These are phyloP conservation scores for Rhombomys opimus DNA, from an alignment of 2,113 vertebrate species.

Conservation along the genomic window DNA sequence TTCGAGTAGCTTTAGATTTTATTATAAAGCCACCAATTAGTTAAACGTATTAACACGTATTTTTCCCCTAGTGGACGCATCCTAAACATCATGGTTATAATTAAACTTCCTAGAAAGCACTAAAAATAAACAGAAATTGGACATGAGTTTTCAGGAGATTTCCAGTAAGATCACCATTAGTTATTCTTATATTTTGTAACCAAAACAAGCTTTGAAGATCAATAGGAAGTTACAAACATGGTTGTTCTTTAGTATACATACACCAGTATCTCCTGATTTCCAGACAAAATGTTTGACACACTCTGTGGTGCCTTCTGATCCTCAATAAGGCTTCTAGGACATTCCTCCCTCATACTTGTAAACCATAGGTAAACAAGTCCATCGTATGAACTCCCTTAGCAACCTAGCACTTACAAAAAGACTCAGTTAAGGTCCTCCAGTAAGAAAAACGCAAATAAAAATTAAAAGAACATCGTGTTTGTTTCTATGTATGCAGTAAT, in stretches of 20 bases:
- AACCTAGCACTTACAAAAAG: neutral
- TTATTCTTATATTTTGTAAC: slow-evolving; percentile 23
- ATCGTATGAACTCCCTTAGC: neutral
- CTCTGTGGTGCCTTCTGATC: neutral
- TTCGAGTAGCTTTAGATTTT: slow-evolving; percentile 36
- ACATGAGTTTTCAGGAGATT: neutral
- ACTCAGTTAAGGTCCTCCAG: neutral
- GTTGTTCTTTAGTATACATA: neutral
- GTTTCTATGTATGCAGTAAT: neutral
- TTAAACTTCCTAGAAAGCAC: neutral
- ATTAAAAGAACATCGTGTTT: neutral
- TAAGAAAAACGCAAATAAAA: neutral
- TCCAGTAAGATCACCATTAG: neutral
- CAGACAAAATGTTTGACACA: slow-evolving; percentile 8
- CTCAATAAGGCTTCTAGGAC: neutral
- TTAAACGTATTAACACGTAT: neutral
- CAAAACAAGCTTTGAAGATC: slow-evolving; percentile 27
- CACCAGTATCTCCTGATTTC: slow-evolving; percentile 34
- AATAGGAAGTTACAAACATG: neutral
- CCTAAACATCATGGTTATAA: neutral
- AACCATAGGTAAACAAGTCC: neutral
- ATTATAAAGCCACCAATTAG: neutral
- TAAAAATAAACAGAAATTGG: slow-evolving; percentile 25
- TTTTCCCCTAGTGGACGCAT: neutral
- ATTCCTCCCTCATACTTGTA: neutral